Evolutionary conservation across 2,113 vertebrate genomes (phyloP), one percentile per base, ranked within the genome.

Genomic region (Urocitellus parryii): DNA sequence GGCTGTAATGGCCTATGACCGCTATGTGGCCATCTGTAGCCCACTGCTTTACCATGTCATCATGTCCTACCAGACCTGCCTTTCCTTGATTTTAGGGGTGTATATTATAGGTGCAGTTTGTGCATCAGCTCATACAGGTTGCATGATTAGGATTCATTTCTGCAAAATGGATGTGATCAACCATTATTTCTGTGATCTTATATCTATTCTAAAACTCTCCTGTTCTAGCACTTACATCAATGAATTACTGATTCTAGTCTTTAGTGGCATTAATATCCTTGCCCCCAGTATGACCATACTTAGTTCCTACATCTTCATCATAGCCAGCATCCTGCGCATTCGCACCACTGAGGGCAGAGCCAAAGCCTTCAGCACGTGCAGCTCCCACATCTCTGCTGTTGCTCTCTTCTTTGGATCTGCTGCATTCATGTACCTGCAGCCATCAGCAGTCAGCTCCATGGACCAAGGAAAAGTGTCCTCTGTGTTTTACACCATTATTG

Each of bases 151-250:
- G 0, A 39, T 98, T 29, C 77, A 63, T 1, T 98, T 98, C 58
- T 98, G 98, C 3, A 97, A 97, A 17, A 48, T 8, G 2, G 72
- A 97, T 7, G 32, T 95, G 29, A 97, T 98, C 93, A 96, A 98
- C 16, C 96, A 98, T 53, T 98, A 93, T 56, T 98, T 98, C 53
- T 98, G 98, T 48, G 98, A 98, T 76, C 97, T 98, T 2, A 95
- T 95, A 79, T 86, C 97, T 0, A 58, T 98, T 25, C 56, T 98
- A 76, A 93, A 98, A 7, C 96, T 98, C 16, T 68, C 98, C 48
- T 98, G 98, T 45, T 96, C 97, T 0, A 42, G 95, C 1, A 53
- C 34, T 9, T 93, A 16, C 9, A 32, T 98, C 65, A 97, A 94
- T 5, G 96, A 98, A 85, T 16, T 98, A 42, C 2, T 98, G n/a